phyloP scores from a whole-genome alignment of 2,797 vertebrate species.

The Somateria mollissima region DNA sequence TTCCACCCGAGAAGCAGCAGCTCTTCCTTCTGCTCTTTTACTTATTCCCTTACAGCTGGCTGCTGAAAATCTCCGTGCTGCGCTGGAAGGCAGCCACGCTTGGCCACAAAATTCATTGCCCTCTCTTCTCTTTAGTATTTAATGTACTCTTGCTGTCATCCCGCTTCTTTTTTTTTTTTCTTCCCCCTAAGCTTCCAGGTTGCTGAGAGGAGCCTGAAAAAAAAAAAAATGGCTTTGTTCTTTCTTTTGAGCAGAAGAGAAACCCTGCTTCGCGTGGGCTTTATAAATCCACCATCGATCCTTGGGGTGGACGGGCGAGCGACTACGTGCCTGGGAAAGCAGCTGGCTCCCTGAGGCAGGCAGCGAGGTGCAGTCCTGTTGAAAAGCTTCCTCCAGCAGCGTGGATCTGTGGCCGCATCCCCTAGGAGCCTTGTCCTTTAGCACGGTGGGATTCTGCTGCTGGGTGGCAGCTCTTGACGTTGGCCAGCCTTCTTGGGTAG shows the following conservation, averaged over 20 bases:
- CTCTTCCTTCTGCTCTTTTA: too few relatives aligned
- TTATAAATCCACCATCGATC: not conserved
- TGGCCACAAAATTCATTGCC: not conserved
- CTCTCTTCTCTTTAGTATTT: not conserved
- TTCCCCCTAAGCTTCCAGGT: not conserved
- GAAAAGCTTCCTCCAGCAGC: not conserved
- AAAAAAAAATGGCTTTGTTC: not conserved
- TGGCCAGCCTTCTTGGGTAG: accelerated
- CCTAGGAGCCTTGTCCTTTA: not conserved
- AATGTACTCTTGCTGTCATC: not conserved
- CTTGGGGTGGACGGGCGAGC: not conserved
- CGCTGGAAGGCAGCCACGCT: not conserved
- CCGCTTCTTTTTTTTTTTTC: not conserved
- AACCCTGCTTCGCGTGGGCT: not conserved
- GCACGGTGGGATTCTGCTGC: not conserved
- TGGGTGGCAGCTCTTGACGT: not conserved
- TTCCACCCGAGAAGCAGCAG: not conserved
- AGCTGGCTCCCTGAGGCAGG: too few relatives aligned
- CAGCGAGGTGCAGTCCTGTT: too few relatives aligned
- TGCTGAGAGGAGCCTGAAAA: not conserved
- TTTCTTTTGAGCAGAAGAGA: not conserved
- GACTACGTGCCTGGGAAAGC: not conserved
- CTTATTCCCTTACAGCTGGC: not conserved
- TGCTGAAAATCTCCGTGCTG: not conserved
- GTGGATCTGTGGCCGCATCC: accelerated